These are phyloP conservation scores for Pseudomugil gertrudae DNA, from an alignment of 2,797 vertebrate species.

Conservation along the genomic window DNA sequence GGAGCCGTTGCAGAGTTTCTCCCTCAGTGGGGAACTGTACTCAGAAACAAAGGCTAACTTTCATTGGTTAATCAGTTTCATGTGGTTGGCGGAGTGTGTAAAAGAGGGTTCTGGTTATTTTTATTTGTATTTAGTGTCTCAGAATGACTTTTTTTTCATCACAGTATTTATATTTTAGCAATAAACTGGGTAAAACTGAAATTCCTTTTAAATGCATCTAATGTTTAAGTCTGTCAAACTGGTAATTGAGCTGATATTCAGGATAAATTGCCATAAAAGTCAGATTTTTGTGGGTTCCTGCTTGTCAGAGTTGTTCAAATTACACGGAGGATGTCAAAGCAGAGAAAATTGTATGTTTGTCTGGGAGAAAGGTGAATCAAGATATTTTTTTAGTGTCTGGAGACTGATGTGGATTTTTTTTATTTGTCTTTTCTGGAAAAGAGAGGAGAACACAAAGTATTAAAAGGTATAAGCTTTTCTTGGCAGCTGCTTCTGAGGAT, in stretches of 20 bases:
- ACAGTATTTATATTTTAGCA: background rate
- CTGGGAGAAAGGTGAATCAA: constrained; percentile 41
- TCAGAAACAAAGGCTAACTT: constrained; percentile 35
- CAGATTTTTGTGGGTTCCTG: constrained; percentile 14
- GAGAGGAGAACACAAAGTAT: constrained; percentile 69
- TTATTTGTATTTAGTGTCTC: constrained; percentile 8
- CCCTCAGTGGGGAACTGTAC: constrained; percentile 13
- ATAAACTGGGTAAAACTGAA: background rate
- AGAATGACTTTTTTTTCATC: background rate
- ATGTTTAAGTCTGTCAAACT: constrained; percentile 16
- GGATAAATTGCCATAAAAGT: constrained; percentile 17
- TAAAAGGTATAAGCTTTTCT: constrained; percentile 79
- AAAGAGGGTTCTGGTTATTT: constrained; percentile 6
- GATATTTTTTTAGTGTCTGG: constrained; percentile 26
- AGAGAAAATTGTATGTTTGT: constrained; percentile 47
- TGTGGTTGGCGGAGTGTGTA: constrained; percentile 10
- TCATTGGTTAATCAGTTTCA: constrained; percentile 44
- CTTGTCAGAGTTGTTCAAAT: constrained; percentile 39
- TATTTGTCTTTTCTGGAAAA: constrained; percentile 35
- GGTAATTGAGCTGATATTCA: background rate
- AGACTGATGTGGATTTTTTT: constrained; percentile 44
- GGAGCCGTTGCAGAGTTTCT: constrained; percentile 20
- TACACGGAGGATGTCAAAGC: constrained; percentile 35
- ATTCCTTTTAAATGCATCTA: background rate
- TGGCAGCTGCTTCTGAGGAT: constrained; percentile 76